Evolutionary conservation across 1,140 invertebrate species (phyloP), one percentile per base, ranked within the genome.

Genomic region (Proales similis): DNA sequence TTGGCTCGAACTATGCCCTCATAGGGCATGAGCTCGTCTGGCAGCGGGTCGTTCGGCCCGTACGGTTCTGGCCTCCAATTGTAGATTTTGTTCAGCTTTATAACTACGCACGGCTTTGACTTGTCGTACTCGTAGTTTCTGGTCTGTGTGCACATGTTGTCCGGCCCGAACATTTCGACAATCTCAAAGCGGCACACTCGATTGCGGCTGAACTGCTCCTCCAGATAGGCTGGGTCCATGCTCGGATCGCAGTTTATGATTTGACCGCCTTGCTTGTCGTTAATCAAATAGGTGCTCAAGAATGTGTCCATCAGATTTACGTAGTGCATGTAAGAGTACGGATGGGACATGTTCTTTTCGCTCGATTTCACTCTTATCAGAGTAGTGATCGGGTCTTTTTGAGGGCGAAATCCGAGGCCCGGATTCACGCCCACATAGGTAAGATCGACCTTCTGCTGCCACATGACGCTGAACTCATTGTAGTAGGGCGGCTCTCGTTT

Each of bases 1-100:
- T 48, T 51, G 36, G 33, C 63, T 30, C 43, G 26, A 5, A 33
- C 65, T 26, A 12, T 29, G 14, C 17, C 38, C 33, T 45, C 48
- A 64, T 33, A 42, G 29, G 32, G 42, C 19, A 24, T 49, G 24
- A 63, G 3, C 17, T 48, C 45, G 33, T 9, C 20, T 14, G 61
- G 61, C 9, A 63, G 30, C 17, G 36, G 29, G 19, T 63, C 61
- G 19, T 63, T 48, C 0, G 61, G 39, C 17, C 30, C 43, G 11
- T 63, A 63, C 2, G 61, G 7, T 11, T 45, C 27, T 0, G 65
- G 65, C 32, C 38, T 46, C 65, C 65, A 66, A 38, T 27, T 39
- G 26, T 64, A 66, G 4, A 73, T 70, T 67, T 68, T 72, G 53
- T 74, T 74, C 20, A 74, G 47, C 63, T 74, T 74, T 7, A 74